Conservation (phyloP, 2,888 invertebrate species). For the Lepidonotus clava region DNA sequence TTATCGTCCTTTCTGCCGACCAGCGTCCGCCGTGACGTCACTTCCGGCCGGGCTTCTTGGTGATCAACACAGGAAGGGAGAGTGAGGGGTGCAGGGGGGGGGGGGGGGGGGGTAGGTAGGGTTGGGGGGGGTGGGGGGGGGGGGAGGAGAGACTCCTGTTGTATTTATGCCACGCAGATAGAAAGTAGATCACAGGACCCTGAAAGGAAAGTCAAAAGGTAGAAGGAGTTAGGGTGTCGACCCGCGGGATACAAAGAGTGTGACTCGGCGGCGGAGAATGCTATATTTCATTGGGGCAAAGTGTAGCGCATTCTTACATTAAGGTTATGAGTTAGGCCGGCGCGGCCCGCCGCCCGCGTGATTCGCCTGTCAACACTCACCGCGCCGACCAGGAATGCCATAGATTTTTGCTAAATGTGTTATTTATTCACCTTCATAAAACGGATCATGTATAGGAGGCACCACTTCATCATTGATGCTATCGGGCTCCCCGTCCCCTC, state of each 20-base stretch:
- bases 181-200: constrained; percentile 24
- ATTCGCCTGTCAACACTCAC: constrained; percentile 34
- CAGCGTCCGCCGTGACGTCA: no score
- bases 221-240: constrained; percentile 31
- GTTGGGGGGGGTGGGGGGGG: neutral
- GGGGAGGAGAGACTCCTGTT: neutral
- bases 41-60: neutral
- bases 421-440: constrained; percentile 48
- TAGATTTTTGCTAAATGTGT: constrained; percentile 46
- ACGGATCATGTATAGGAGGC: constrained; percentile 42
- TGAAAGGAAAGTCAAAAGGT: constrained; percentile 37
- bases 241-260: constrained; percentile 35
- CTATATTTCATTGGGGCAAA: constrained; percentile 33
- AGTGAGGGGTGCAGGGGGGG: neutral
- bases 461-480: constrained; percentile 41
- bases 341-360: constrained; percentile 4
- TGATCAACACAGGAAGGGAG: neutral
- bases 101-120: neutral
- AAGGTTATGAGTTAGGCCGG: constrained; percentile 43
- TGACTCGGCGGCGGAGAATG: constrained; percentile 1
- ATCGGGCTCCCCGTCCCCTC: neutral
- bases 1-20: no score
- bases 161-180: constrained; percentile 46
- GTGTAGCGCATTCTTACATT: constrained; percentile 43
- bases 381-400: constrained; percentile 32